Percentiles rank a stretch among this genome's conserved stretches.
These are phyloP conservation scores for Unio delphinus DNA, from an alignment of 2,888 invertebrate species.

Conservation along the genomic window DNA sequence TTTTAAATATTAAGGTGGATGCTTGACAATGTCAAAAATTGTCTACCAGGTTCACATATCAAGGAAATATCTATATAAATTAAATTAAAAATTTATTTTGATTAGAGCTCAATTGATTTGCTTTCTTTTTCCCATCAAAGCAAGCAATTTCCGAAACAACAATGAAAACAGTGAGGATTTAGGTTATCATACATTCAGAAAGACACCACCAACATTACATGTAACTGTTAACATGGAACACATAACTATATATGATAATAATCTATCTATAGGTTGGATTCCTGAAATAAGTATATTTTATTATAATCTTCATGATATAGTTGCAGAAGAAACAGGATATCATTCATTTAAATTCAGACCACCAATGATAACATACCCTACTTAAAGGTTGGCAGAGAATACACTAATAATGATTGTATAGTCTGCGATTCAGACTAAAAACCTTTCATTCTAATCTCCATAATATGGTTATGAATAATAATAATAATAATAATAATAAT, in stretches of 20 bases:
- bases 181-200: conserved; percentile 14
- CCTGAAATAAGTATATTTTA: neutral
- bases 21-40: too few relatives aligned
- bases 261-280: conserved; percentile 12
- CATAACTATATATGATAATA: conserved; percentile 4
- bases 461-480: conserved; percentile 1
- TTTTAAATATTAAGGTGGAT: too few relatives aligned
- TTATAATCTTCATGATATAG: neutral
- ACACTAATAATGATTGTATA: conserved; percentile 13
- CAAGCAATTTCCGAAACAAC: neutral
- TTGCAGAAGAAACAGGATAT: conserved; percentile 10
- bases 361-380: neutral
- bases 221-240: conserved; percentile 7
- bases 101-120: neutral
- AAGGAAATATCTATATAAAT: too few relatives aligned
- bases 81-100: neutral
- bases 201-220: neutral
- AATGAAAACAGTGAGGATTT: conserved; percentile 3
- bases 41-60: too few relatives aligned
- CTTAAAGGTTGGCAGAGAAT: conserved; percentile 6
- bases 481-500: neutral
- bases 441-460: neutral
- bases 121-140: too few relatives aligned
- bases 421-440: conserved; percentile 7
- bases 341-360: conserved; percentile 12